Evolutionary conservation across 2,888 invertebrate species (phyloP).

Genomic region (Drosophila cognata): DNA sequence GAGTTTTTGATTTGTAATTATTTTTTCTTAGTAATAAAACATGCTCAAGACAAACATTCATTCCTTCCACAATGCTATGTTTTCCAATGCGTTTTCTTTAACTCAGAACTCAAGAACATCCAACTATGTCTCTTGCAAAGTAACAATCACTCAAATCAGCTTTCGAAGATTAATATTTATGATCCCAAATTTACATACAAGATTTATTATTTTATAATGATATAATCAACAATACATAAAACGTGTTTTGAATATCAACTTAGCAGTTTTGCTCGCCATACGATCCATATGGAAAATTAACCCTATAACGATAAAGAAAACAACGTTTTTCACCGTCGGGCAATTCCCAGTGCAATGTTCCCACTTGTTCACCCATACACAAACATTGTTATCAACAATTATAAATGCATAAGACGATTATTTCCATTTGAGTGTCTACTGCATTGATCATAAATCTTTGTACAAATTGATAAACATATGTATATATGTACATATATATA

Average conservation of each 20-base stretch:
- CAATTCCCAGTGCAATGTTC: background rate
- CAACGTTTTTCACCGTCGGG: background rate
- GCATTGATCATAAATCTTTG: background rate
- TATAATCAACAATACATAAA: background rate
- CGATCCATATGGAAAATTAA: background rate
- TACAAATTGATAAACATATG: background rate
- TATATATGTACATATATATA: background rate
- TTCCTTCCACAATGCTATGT: background rate
- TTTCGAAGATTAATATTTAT: background rate
- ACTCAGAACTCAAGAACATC: background rate
- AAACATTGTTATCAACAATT: conserved; percentile 8
- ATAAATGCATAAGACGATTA: background rate
- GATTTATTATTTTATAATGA: background rate
- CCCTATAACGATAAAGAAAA: background rate
- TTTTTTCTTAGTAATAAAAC: background rate
- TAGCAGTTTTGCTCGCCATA: background rate
- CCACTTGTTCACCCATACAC: background rate
- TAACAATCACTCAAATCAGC: background rate
- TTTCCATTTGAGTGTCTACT: background rate
- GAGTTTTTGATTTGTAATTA: background rate
- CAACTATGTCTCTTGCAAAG: background rate
- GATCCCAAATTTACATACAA: background rate
- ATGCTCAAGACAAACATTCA: background rate
- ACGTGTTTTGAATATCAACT: background rate
- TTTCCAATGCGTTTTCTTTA: background rate